Evolutionary conservation across 2,797 vertebrate species (phyloP).

Genomic region (Schizopygopsis malacanthus): DNA sequence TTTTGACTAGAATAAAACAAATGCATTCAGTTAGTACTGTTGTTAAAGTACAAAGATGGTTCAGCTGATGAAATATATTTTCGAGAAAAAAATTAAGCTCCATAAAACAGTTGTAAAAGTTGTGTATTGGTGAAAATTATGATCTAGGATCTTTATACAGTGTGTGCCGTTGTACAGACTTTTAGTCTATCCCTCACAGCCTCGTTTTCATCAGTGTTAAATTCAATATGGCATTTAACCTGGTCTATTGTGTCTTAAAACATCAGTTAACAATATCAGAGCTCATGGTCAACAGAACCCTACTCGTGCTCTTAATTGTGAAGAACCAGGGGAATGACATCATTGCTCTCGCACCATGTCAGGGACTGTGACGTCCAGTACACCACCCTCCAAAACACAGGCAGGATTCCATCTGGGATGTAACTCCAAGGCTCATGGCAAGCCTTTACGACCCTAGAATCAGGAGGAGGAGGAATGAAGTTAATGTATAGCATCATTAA

Average conservation of each 20-base stretch:
- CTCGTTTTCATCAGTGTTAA: no score
- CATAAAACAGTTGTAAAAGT: not conserved
- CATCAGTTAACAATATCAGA: not conserved
- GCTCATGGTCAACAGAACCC: not conserved
- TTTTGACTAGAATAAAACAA: not conserved
- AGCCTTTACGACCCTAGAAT: slow-evolving; percentile 62
- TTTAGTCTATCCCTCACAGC: no score
- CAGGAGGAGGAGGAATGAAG: not conserved
- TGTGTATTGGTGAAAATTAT: not conserved
- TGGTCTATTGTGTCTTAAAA: not conserved
- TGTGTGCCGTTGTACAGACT: no score
- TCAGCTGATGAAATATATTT: no score
- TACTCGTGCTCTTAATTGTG: not conserved
- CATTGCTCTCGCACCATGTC: slow-evolving; percentile 82
- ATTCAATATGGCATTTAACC: not conserved
- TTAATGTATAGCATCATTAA: not conserved
- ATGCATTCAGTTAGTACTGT: not conserved
- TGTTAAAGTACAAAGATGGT: not conserved
- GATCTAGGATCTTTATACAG: no score
- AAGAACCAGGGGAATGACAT: not conserved
- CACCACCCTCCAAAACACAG: slow-evolving; percentile 96
- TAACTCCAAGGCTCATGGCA: slow-evolving; percentile 95
- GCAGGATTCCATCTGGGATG: slow-evolving; percentile 89
- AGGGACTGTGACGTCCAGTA: slow-evolving; percentile 97
- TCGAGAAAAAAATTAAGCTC: not conserved